Evolutionary conservation across 2,797 vertebrate species (phyloP).

Genomic region (Semaprochilodus insignis): DNA sequence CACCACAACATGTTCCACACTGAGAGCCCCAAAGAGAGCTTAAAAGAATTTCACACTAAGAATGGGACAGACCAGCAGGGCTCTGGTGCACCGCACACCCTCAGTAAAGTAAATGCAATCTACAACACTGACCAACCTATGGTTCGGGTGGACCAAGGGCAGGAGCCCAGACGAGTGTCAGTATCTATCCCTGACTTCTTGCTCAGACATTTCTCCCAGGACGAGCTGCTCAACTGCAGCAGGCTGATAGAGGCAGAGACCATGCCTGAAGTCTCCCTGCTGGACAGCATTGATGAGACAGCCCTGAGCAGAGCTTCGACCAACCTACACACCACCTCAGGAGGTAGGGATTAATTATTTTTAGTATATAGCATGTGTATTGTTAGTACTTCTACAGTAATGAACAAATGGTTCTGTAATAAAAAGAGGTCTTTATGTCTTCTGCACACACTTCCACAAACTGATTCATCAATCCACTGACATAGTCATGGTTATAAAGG

Average conservation of each 20-base stretch:
- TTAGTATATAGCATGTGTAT: not conserved
- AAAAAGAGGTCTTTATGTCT: not conserved
- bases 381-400: not conserved
- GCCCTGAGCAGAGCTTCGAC: slow-evolving; percentile 58
- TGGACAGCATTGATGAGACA: slow-evolving; percentile 80
- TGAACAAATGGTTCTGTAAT: not conserved
- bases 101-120: slow-evolving; percentile 4
- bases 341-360: not conserved
- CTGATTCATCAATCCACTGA: not conserved
- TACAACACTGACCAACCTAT: not conserved
- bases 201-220: slow-evolving; percentile 78
- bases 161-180: slow-evolving; percentile 1
- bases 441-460: not conserved
- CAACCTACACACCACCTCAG: not conserved
- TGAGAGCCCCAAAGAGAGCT: slow-evolving; percentile 36
- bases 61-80: not conserved
- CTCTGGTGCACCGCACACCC: not conserved
- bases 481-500: not conserved
- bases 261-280: slow-evolving; percentile 83
- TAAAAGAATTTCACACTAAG: slow-evolving; percentile 12
- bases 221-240: slow-evolving; percentile 71
- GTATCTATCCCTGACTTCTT: slow-evolving; percentile 76
- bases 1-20: slow-evolving; percentile 63
- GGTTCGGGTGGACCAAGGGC: not conserved
- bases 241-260: slow-evolving; percentile 85